Base-by-base conservation (phyloP, 2,113 vertebrate species). In the Scomber colias region DNA sequence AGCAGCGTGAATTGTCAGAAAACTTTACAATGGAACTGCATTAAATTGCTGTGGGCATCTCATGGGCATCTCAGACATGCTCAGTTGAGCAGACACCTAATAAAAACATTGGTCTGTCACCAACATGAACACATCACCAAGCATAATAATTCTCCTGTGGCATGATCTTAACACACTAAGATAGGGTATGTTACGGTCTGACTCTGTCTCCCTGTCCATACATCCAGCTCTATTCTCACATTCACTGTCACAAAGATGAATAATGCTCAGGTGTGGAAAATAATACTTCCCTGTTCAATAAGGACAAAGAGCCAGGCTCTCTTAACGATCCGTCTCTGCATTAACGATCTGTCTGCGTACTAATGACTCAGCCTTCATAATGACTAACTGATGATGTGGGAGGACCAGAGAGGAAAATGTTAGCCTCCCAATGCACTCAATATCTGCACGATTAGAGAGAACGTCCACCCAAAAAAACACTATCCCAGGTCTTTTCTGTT, bases 351-450 rank as follows among this genome's bases (percentile, higher is more conserved):
- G 84, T 86, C 84, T 86, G 65, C 67, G 60, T 86, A 27, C 85
- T 90, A 90, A 92, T 88, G 88, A 90, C 78, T 78, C 74, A 56
- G 77, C 75, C 79, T 89, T 87, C 80, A 90, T 86, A 89, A 90
- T 86, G 85, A 89, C 81, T 71, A 81, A 82, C 77, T 83, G 90
- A 93, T 87, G 89, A 87, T 90, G 88, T 88, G 86, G 86, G 90
- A 90, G 89, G 90, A 86, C 79, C 87, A 24, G 49, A 75, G 70
- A 67, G 71, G 83, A 61, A 64, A 77, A 84, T 11, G 83, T 81
- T 79, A 69, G 71, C 67, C 63, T 88, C 75, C 81, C 78, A 66
- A 12, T 7, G 69, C 10, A 67, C 79, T 92, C 89, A 81, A 86
- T 90, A 73, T 62, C 76, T 81, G 76, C 55, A 48, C 17, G 3